Evolutionary conservation across 2,797 vertebrate genomes (phyloP), one percentile per base, ranked within the genome.

Genomic region (Paratrypauchen microcephalus): DNA sequence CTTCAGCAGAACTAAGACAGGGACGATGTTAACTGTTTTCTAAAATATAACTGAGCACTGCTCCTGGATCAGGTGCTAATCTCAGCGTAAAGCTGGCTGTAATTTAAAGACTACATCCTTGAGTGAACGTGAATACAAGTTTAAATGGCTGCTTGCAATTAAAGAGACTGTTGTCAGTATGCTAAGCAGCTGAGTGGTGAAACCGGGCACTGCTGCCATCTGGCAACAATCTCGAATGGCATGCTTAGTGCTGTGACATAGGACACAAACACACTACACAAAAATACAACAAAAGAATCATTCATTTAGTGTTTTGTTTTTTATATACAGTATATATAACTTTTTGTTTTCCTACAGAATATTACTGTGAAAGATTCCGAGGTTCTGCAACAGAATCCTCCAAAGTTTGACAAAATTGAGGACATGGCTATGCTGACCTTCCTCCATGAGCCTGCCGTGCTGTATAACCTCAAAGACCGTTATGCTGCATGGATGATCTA

Each of bases 371-470:
- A 93, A 76, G 94, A 94, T 54, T 86, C 77, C 1, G 88, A 89
- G 56, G 36, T 94, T 67, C 90, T 93, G 78, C 93, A 93, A 77
- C 94, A 95, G 80, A 95, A 95, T 74, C 95, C 95, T 0, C 94
- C 95, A 66, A 95, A 95, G 82, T 95, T 94, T 1, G 94, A 95
- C 88, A 95, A 94, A 87, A 94, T 95, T 1, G 95, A 95, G 74
- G 95, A 95, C 89, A 95, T 95, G 95, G 94, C 94, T 45, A 95
- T 95, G 94, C 83, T 95, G 80, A 95, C 95, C 78, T 95, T 95
- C 80, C 90, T 95, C 60, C 92, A 95, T 0, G 95, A 95, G 75
- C 94, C 95, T 0, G 93, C 93, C 0, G 94, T 95, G 71, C 87
- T 95, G 75, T 93, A 91, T 83, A 94, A 95, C 81, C 93, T 95